phyloP scores from a whole-genome alignment of 2,113 vertebrate species.

The Pyrgilauda ruficollis region DNA sequence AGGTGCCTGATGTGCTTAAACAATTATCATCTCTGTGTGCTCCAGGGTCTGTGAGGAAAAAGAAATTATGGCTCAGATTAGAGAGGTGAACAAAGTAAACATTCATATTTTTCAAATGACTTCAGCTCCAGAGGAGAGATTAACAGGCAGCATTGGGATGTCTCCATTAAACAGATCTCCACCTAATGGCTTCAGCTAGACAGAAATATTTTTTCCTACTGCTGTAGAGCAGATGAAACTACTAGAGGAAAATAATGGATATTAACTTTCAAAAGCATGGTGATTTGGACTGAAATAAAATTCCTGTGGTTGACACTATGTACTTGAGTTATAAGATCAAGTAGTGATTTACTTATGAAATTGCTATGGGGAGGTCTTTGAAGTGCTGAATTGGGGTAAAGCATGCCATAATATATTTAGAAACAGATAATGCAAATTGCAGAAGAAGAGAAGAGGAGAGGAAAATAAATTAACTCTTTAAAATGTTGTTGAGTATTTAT shows the following conservation, averaged over 20 bases:
- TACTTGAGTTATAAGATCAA: not conserved
- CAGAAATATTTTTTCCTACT: not conserved
- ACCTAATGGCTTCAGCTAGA: not conserved
- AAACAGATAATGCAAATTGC: not conserved
- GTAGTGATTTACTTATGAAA: not conserved
- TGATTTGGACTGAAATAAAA: constrained; percentile 35
- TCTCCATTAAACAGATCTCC: not conserved
- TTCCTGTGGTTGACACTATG: not conserved
- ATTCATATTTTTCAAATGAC: not conserved
- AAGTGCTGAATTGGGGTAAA: not conserved
- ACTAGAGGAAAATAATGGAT: not conserved
- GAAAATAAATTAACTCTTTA: constrained; percentile 33
- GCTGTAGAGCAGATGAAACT: not conserved
- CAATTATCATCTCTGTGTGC: not conserved
- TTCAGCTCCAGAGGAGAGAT: not conserved
- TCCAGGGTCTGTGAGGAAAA: not conserved
- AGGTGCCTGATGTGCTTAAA: not conserved
- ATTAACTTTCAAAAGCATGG: constrained; percentile 6
- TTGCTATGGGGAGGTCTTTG: not conserved
- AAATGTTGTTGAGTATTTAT: not conserved
- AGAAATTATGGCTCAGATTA: not conserved
- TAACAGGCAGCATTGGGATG: not conserved
- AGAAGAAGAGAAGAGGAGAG: not conserved
- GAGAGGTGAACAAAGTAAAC: not conserved
- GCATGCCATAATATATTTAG: not conserved